Base-by-base conservation (phyloP, 2,888 invertebrate genomes). In the Platycnemis pennipes region DNA sequence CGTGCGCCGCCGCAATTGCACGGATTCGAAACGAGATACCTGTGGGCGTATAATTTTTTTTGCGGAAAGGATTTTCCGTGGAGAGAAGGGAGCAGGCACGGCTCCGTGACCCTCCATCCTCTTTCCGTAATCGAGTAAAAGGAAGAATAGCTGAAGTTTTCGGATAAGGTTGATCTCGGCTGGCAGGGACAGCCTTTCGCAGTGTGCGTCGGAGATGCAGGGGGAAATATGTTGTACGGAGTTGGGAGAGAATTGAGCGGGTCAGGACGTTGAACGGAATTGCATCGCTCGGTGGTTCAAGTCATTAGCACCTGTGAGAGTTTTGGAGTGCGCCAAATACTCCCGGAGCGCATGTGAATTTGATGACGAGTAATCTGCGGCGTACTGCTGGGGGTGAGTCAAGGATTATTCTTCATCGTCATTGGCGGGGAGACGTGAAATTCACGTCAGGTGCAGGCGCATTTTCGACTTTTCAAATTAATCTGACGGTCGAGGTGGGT, bases 281-380 rank as follows among this genome's bases (percentile, higher is more conserved):
- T 77, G 77, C 77, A 77, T 37, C 16, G 37, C 77, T 77, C 31
- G 77, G 22, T 37, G 77, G 77, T 77, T 31, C 77, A 37, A 13
- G 77, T 22, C 77, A 77, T 77, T 77, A 77, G 77, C 77, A 77
- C 77, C 77, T 77, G 77, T 77, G 31, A 8, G 77, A 77, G 77
- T 77, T 77, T 77, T 37, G 77, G 77, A 37, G 16, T 37, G 77
- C 37, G 11, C 37, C 31, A 77, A 77, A 77, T 77, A 77, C 77
- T 37, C 37, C 37, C 31, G 77, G 37, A 77, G 77, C 11, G 77
- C 31, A 77, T 77, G 77, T 77, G 77, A 77, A 77, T 77, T 77
- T 77, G 77, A 77, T 77, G 77, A 77, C 31, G 77, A 77, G 77
- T 77, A 77, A 77, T 77, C 26, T 13, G 13, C 13, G 1, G 31